Base-by-base conservation (phyloP, 2,888 invertebrate genomes). In the Oligia fasciuncula region DNA sequence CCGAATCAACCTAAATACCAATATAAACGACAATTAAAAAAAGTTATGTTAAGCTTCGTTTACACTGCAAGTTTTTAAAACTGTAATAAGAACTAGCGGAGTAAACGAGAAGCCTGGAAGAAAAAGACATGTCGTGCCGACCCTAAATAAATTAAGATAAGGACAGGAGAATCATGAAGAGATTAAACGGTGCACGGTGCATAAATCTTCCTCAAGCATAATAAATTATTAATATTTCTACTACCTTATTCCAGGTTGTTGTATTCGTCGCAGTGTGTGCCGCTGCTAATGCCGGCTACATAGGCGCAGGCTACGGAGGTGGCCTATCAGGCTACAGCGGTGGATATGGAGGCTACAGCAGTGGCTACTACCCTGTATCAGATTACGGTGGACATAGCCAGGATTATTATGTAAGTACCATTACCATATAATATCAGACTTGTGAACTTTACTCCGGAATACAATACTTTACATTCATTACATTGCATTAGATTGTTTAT, bases 331-430 rank as follows among this genome's bases (percentile, higher is more conserved):
- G 77, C 13, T 77, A 85, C n/a, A 54, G 79, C 0, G 70, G 79
- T 13, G 85, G 85, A 11, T 67, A 77, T 13, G 72, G 71, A 71
- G 88, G 71, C 29, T 80, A 87, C 60, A 72, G 79, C 14, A 90
- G 40, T 9, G 90, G 88, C 23, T 90, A 93, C 77, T 85, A 86
- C 5, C 90, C 87, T 0, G 88, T 80, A 1, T 81, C 80, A 68
- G 89, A 82, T 62, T 76, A 80, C 72, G 92, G 66, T n/a, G 80
- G 90, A 19, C 89, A 92, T 67, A 88, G 91, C 19, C 95, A 95
- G 5, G 96, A 96, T 82, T 96, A 97, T 87, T 94, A 96, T 88
- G 97, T 97, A 89, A 94, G 93, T 73, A 57, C 0, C 0, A 14
- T 54, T 17, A 35, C 35, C 19, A 35, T 35, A 62, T n/a, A 14